A percentile compares a stretch with the other conserved stretches of the same genome.
Evolutionary conservation across 2,888 invertebrate genomes (phyloP).

Genomic region (Monoplex corrugatus): DNA sequence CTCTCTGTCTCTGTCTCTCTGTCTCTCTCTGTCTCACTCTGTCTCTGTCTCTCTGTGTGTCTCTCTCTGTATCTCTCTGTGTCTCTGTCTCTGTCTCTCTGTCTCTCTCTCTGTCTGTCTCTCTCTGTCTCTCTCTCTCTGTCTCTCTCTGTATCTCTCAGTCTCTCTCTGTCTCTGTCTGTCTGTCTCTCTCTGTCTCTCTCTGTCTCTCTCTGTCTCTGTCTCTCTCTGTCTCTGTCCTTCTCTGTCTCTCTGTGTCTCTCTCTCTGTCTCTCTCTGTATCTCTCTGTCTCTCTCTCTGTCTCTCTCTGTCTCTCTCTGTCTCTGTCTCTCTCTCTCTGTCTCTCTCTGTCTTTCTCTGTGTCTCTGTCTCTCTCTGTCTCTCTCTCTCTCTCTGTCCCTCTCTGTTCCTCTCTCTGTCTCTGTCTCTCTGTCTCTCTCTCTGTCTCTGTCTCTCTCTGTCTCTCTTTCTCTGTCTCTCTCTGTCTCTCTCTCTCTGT

Average conservation of each 20-base stretch:
- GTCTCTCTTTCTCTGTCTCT: too few species aligned
- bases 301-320: too few species aligned
- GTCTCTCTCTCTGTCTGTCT: neutral
- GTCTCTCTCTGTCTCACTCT: neutral
- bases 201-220: conserved; percentile 1
- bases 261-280: too few species aligned
- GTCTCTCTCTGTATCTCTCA: neutral
- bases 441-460: too few species aligned
- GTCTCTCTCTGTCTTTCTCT: neutral
- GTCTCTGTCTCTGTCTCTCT: conserved; percentile 3
- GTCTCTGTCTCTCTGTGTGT: neutral
- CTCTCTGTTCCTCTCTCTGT: too few species aligned
- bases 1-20: neutral
- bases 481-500: too few species aligned
- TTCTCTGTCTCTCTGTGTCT: too few species aligned
- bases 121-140: neutral
- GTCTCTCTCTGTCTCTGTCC: conserved; percentile 2
- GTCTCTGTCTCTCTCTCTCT: too few species aligned
- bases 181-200: neutral
- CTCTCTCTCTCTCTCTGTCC: neutral
- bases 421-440: too few species aligned
- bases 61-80: neutral
- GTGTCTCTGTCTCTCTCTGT: neutral
- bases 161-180: neutral
- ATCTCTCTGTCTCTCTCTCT: too few species aligned